Evolutionary conservation across 2,113 vertebrate species (phyloP).

Genomic region (Apteryx owenii): DNA sequence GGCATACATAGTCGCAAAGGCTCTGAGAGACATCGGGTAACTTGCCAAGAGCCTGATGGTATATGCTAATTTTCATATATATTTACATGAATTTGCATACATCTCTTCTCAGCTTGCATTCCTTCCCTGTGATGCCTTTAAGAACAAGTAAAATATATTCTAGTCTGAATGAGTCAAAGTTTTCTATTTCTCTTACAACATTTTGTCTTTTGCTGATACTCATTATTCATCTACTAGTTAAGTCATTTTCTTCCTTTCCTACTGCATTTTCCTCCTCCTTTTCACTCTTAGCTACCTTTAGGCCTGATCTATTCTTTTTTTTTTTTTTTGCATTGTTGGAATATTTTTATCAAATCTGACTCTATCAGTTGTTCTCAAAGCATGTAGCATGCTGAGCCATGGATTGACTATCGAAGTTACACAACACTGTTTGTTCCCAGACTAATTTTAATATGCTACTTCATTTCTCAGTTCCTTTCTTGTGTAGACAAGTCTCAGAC

Average conservation of each 20-base stretch:
- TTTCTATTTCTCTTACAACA: not conserved
- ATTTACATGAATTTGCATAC: conserved; percentile 51
- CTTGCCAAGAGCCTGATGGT: not conserved
- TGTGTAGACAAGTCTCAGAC: not conserved
- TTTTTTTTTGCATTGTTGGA: not conserved
- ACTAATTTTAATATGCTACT: not conserved
- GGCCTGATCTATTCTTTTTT: not conserved
- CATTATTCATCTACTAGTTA: not conserved
- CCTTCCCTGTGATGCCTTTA: not conserved
- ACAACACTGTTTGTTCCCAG: not conserved
- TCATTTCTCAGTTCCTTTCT: not conserved
- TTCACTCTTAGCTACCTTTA: not conserved
- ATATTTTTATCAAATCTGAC: not conserved
- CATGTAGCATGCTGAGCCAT: not conserved
- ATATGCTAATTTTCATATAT: not conserved
- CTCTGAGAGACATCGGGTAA: not conserved
- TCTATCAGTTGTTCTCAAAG: not conserved
- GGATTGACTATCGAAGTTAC: not conserved
- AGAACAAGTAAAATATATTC: conserved; percentile 29
- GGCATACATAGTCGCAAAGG: not conserved
- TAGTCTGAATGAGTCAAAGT: not conserved
- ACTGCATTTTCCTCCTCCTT: not conserved
- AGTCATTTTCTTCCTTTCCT: not conserved
- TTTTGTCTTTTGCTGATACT: not conserved
- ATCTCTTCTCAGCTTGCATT: conserved; percentile 30